Evolutionary conservation across 2,888 invertebrate genomes (phyloP).

Genomic region (Andrena hattorfiana): DNA sequence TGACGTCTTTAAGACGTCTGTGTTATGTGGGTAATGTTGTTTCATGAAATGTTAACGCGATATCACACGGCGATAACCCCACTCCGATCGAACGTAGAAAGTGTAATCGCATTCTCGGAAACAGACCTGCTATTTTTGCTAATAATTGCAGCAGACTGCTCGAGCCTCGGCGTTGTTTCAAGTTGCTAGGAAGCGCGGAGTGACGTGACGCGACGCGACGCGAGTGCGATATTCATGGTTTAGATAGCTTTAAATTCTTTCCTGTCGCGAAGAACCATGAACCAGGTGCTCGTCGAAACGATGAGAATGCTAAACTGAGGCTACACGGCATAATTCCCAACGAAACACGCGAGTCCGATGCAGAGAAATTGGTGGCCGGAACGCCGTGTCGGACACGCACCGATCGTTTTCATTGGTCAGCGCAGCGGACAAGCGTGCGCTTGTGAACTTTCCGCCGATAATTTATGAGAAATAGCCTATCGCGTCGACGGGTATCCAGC

Average conservation of each 20-base stretch:
- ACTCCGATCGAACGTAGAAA: neutral
- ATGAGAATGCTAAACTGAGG: neutral
- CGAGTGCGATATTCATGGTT: conserved; percentile 1
- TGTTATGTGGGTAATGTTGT: neutral
- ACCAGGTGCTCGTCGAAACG: neutral
- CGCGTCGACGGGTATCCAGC: neutral
- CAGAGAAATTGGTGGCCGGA: conserved; percentile 15
- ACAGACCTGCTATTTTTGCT: neutral
- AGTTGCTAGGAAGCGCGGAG: conserved; percentile 44
- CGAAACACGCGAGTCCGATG: neutral
- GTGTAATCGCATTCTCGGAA: neutral
- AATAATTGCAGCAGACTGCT: too few relatives aligned
- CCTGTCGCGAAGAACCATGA: too few relatives aligned
- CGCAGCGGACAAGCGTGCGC: conserved; percentile 3
- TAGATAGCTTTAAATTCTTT: conserved; percentile 32
- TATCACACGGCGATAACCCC: neutral
- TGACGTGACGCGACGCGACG: conserved; percentile 47
- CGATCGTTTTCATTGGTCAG: conserved; percentile 43
- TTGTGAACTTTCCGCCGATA: neutral
- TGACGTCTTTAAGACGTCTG: too few relatives aligned
- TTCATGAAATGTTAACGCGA: neutral
- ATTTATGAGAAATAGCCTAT: neutral
- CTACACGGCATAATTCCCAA: neutral
- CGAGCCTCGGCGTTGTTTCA: conserved; percentile 37
- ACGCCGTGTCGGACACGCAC: conserved; percentile 19